These are phyloP conservation scores for Tethea ocularis DNA, from an alignment of 2,888 invertebrate genomes.

Conservation along the genomic window DNA sequence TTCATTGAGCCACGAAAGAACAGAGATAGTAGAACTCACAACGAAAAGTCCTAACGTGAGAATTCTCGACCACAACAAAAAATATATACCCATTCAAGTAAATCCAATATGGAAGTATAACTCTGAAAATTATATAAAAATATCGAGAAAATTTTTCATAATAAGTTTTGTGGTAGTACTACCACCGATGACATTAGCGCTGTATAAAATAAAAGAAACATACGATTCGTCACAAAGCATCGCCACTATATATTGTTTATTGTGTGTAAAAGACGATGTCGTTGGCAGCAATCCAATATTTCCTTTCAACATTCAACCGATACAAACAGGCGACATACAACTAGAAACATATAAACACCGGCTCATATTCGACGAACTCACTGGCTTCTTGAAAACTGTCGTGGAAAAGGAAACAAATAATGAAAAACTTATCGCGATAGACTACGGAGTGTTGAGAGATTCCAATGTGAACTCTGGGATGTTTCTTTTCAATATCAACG, in stretches of 20 bases:
- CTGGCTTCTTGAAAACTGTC: slow-evolving; percentile 91
- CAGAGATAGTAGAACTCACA: slow-evolving; percentile 90
- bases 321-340: slow-evolving; percentile 91
- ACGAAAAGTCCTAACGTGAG: slow-evolving; percentile 88
- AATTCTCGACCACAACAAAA: slow-evolving; percentile 87
- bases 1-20: slow-evolving; percentile 90
- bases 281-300: slow-evolving; percentile 34
- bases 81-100: slow-evolving; percentile 74
- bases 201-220: slow-evolving; percentile 82
- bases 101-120: slow-evolving; percentile 71
- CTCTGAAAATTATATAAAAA: slow-evolving; percentile 52
- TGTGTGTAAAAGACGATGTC: slow-evolving; percentile 55
- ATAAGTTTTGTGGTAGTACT: slow-evolving; percentile 89
- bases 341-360: slow-evolving; percentile 92
- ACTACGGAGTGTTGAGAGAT: slow-evolving; percentile 94
- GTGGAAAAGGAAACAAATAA: slow-evolving; percentile 81
- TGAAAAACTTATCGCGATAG: slow-evolving; percentile 72
- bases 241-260: slow-evolving; percentile 59
- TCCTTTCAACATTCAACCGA: slow-evolving; percentile 83
- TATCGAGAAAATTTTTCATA: slow-evolving; percentile 81
- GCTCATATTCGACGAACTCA: slow-evolving; percentile 90
- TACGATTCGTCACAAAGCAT: slow-evolving; percentile 61
- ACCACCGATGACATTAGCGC: slow-evolving; percentile 89
- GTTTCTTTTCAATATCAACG: slow-evolving; percentile 96
- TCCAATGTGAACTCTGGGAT: slow-evolving; percentile 96